These are phyloP conservation scores for Candoia aspera DNA, from an alignment of 2,113 vertebrate species.

Conservation along the genomic window DNA sequence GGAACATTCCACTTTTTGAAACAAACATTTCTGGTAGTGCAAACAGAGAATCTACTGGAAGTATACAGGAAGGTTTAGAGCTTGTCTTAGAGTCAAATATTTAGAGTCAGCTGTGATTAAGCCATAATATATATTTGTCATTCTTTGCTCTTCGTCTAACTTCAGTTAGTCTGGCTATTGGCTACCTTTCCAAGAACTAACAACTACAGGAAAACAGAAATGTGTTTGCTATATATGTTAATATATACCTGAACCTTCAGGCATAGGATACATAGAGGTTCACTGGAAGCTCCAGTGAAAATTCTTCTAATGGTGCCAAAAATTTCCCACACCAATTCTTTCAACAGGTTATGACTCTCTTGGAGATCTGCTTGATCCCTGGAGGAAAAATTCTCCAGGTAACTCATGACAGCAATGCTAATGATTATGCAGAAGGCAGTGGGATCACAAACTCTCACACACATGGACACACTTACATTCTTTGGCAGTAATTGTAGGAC, in stretches of 20 bases:
- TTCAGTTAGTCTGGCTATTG: background rate
- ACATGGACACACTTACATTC: background rate
- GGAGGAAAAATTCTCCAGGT: background rate
- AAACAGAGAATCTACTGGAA: conserved; percentile 17
- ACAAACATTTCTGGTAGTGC: background rate
- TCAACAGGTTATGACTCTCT: background rate
- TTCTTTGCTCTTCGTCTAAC: background rate
- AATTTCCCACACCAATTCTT: background rate
- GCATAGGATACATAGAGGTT: background rate
- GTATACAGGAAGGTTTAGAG: background rate
- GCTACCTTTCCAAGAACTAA: background rate
- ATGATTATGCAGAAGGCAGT: background rate
- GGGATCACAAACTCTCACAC: background rate
- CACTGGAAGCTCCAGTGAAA: background rate
- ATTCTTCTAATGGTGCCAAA: background rate
- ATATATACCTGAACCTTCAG: background rate
- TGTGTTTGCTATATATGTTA: background rate
- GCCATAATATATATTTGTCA: background rate
- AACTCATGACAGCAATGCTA: background rate
- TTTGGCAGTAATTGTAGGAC: background rate
- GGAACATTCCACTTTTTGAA: background rate
- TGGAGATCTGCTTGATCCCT: background rate
- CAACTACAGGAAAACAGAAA: background rate
- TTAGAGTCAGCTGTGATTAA: background rate
- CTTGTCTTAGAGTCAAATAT: background rate